Evolutionary conservation across 2,113 vertebrate species (phyloP).

Genomic region (Phalacrocorax carbo): DNA sequence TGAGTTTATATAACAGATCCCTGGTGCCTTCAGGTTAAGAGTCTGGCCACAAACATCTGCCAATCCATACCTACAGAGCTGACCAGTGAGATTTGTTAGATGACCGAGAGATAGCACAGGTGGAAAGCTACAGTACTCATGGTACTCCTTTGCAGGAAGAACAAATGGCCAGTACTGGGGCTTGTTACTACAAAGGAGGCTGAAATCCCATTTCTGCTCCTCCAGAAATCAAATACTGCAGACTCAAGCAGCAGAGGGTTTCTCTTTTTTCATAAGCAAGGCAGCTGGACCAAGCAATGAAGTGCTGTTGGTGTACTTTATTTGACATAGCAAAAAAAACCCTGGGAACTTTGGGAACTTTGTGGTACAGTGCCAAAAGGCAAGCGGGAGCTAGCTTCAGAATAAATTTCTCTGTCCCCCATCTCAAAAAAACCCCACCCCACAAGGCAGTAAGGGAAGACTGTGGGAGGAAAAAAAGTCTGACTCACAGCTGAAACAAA

Average conservation of each 20-base stretch:
- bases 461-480: slow-evolving; percentile 9
- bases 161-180: not conserved
- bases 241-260: not conserved
- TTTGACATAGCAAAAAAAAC: not conserved
- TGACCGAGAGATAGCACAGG: not conserved
- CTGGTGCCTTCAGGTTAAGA: not conserved
- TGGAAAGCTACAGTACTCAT: not conserved
- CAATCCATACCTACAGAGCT: not conserved
- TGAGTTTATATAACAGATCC: not conserved
- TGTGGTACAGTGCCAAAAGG: not conserved
- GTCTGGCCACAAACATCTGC: not conserved
- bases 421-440: not conserved
- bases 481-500: slow-evolving; percentile 43
- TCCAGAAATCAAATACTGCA: not conserved
- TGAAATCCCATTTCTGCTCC: not conserved
- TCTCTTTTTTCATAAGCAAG: not conserved
- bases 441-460: not conserved
- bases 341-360: not conserved
- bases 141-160: not conserved
- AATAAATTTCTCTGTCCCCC: not conserved
- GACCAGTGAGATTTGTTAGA: not conserved
- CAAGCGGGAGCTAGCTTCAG: not conserved
- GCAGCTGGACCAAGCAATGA: not conserved
- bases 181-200: not conserved
- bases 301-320: not conserved